Evolutionary conservation across 2,888 invertebrate genomes (phyloP), one percentile per base, ranked within the genome.

Genomic region (Ceraclea dissimilis): DNA sequence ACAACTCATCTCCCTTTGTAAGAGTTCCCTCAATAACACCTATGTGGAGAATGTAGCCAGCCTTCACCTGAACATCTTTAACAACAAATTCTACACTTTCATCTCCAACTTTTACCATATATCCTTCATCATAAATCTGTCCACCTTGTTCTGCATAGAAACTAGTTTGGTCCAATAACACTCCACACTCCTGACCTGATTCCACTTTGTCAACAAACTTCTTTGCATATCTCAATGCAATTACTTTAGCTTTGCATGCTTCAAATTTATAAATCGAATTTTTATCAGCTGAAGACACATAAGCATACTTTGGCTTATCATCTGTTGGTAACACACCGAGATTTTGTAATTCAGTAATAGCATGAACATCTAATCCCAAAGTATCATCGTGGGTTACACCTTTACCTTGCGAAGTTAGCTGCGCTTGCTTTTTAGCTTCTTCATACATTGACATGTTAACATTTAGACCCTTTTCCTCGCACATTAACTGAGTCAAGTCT

Each of bases 61-160:
- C 99, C 63, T 93, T 87, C 4, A 97, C 88, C 79, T 94, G 94
- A 1, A 94, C 93, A 69, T 93, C 93, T 70, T 87, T 90, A 0
- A 99, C 92, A 16, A 88, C 81, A 70, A 99, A 89, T 76, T 97
- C 97, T 11, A 87, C 87, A 70, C 84, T 87, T 68, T 93, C 93
- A 70, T 93, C 92, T 56, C 79, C 82, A 5, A 79, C 70, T 76
- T 93, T 93, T 0, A 86, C 85, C 70, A 96, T 80, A 64, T 88
- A 93, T 19, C 99, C 99, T 68, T 92, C 91, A 70, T 99, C 99
- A 70, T 84, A 96, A 66, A 94, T 96, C 76, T 99, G 99, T 13
- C 99, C 99, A 60, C 99, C 99, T 74, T 97, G 94, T 73, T 99
- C 99, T 1, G 99, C 97, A 73, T 99, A 99, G 73, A 99, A 99